Conservation (phyloP, 2,797 vertebrate genomes). For the Lepus oiostolus region DNA sequence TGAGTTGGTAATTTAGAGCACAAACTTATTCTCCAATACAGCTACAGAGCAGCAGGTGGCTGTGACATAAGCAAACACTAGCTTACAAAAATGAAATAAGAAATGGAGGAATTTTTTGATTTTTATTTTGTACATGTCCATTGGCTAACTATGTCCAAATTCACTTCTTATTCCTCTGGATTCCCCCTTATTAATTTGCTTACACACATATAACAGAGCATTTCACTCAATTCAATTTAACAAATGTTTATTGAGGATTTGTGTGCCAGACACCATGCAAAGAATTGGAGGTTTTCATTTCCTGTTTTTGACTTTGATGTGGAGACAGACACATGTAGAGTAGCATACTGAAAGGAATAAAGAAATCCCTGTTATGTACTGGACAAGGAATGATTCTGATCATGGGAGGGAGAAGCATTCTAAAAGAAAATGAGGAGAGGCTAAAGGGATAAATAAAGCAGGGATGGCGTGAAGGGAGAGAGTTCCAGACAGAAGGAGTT, state of each 20-base stretch:
- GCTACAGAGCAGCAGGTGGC: constrained; percentile 71
- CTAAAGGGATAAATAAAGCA: not conserved
- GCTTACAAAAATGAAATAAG: constrained; percentile 48
- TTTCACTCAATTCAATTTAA: not conserved
- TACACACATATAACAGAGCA: not conserved
- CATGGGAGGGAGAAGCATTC: not conserved
- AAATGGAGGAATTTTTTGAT: constrained; percentile 14
- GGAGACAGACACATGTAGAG: not conserved
- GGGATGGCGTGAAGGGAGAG: not conserved
- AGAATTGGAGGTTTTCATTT: not conserved
- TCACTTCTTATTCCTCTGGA: constrained; percentile 20
- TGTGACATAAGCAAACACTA: constrained; percentile 66
- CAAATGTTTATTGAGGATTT: not conserved
- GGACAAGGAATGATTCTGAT: not conserved
- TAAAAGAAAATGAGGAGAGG: constrained; percentile 27
- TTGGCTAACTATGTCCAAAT: not conserved
- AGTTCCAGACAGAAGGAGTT: not conserved
- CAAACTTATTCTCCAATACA: constrained; percentile 76
- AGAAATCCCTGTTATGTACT: not conserved
- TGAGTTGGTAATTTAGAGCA: constrained; percentile 78
- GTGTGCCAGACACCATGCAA: not conserved
- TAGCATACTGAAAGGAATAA: constrained; percentile 14
- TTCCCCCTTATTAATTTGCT: constrained; percentile 32
- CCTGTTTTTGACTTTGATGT: constrained; percentile 37
- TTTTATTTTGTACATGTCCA: not conserved